Base-by-base conservation (phyloP, 1,140 invertebrate species). In the Penaeus chinensis region DNA sequence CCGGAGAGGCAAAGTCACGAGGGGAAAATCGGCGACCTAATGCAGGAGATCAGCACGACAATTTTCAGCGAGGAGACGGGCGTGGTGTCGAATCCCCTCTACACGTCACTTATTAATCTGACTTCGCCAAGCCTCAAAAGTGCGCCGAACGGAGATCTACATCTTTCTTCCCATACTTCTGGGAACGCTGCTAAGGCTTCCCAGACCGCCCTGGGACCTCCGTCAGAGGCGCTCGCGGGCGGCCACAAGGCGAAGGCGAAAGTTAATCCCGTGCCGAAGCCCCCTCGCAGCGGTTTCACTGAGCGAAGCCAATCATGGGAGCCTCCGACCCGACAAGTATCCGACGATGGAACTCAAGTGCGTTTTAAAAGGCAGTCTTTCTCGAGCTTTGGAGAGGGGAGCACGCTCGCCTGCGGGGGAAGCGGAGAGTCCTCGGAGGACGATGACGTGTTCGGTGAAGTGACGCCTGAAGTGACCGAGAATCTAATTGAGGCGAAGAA, bases 181-280 rank as follows among this genome's bases (percentile, higher is more conserved):
- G 47, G 60, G 8, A 62, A 65, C 37, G 65, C 63, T n/a, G 79
- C 76, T 54, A 65, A 27, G 84, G 65, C 63, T 81, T 81, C 83
- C 18, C 22, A 42, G 13, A 10, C 61, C 22, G 24, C 63, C 8
- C 0, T 16, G 63, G 61, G 11, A 20, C 11, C 10, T 22, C 5
- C 27, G 24, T 63, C 74, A 37, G 24, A 62, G n/a, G 24, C 11
- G 3, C n/a, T 32, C 18, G 19, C 47, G 61, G 27, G 47, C 83
- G 60, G 76, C 60, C 54, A 78, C 11, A 47, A 76, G 4, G 60
- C 74, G 20, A 69, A 65, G 1, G 71, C 37, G 5, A 77, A 66
- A 22, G 80, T 87, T 66, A 87, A 87, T 66, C 85, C 85, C 20
- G 24, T 87, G 5, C 85, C 85, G 47, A 87, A 87, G 32, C 85